Percentiles rank a stretch among this genome's conserved stretches.
These are phyloP conservation scores for Philaenus spumarius DNA, from an alignment of 1,140 invertebrate genomes.

Conservation along the genomic window DNA sequence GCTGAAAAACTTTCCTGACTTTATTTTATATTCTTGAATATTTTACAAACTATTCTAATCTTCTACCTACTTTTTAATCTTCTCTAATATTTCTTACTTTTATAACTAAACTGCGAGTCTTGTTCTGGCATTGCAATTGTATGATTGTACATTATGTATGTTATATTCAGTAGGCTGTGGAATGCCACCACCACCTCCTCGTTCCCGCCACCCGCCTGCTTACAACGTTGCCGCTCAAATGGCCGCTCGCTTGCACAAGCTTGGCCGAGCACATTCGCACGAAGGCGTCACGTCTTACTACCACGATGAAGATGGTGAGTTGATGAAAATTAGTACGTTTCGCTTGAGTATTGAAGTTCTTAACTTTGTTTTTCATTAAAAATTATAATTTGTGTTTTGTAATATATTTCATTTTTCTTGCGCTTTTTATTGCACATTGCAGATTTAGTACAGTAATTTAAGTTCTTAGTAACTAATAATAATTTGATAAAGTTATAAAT, in stretches of 20 bases:
- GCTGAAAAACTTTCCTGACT: too few species aligned
- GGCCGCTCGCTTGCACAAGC: conserved; percentile 58
- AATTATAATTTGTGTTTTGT: neutral
- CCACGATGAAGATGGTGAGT: conserved; percentile 55
- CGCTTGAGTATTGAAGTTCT: neutral
- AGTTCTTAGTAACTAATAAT: too few species aligned
- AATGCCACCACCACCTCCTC: conserved; percentile 24
- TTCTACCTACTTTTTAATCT: too few species aligned
- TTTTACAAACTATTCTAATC: too few species aligned
- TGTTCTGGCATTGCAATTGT: neutral
- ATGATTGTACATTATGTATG: too few species aligned
- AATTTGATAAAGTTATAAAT: too few species aligned
- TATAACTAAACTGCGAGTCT: conserved; percentile 20
- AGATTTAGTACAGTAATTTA: too few species aligned
- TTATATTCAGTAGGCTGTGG: neutral
- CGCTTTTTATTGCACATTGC: too few species aligned
- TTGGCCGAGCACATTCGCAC: conserved; percentile 77
- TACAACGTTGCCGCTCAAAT: conserved; percentile 76
- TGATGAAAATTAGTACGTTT: neutral
- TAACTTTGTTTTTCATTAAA: neutral
- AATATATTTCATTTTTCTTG: neutral
- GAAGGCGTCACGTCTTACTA: conserved; percentile 73
- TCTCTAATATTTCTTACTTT: too few species aligned
- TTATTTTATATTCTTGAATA: too few species aligned
- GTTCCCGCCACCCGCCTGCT: conserved; percentile 55